phyloP scores from a whole-genome alignment of 2,888 invertebrate species.

The Brachypalpus laphriformis region DNA sequence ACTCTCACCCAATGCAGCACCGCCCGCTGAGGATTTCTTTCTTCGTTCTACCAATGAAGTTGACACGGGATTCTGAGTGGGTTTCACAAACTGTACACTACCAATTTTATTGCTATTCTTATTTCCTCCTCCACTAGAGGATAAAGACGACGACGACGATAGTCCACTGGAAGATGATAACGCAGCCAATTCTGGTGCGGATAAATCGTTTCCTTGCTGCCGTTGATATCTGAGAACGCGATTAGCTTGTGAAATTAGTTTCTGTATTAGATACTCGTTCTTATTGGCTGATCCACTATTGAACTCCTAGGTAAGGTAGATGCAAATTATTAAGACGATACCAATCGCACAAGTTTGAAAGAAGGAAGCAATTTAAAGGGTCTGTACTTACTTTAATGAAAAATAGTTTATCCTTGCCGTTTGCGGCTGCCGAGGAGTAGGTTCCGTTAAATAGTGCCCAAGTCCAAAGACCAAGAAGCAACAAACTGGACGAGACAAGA shows the following conservation, averaged over 20 bases:
- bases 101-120: conserved; percentile 74
- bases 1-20: conserved; percentile 78
- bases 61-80: conserved; percentile 76
- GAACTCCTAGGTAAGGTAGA: conserved; percentile 48
- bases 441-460: conserved; percentile 81
- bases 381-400: conserved; percentile 67
- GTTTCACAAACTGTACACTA: conserved; percentile 79
- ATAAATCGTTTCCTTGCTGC: conserved; percentile 69
- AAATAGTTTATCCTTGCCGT: conserved; percentile 61
- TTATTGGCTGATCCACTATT: conserved; percentile 76
- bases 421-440: conserved; percentile 59
- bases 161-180: conserved; percentile 48
- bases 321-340: background rate
- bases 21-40: conserved; percentile 77
- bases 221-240: conserved; percentile 79
- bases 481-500: conserved; percentile 78
- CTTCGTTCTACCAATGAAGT: conserved; percentile 76
- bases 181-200: conserved; percentile 58
- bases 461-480: conserved; percentile 81
- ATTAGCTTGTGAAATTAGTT: conserved; percentile 82
- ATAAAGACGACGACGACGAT: conserved; percentile 43
- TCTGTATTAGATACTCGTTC: conserved; percentile 81
- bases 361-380: conserved; percentile 1
- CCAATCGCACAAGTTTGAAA: background rate
- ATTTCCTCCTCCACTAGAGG: conserved; percentile 40